Evolutionary conservation across 2,797 vertebrate species (phyloP), one percentile per base, ranked within the genome.

Genomic region (Lepus oiostolus): DNA sequence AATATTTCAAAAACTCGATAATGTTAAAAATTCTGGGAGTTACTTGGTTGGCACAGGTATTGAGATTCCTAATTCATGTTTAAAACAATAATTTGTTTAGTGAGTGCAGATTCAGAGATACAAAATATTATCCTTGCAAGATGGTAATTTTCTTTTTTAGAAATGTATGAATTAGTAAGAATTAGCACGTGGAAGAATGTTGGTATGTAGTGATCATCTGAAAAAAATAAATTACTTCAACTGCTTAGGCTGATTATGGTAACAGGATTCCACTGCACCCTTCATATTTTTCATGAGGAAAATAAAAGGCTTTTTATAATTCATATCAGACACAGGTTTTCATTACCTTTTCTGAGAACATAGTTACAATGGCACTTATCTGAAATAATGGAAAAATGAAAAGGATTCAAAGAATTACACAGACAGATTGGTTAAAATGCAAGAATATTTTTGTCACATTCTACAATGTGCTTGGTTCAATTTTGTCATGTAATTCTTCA

Each of bases 261-360:
- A 87, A 94, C n/a, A 88, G 54, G 42, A 94, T 80, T 92, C 65
- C 30, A 80, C 14, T 85, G n/a, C 72, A 17, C 11, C 76, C 91
- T 93, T 95, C 14, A n/a, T 81, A 52, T 42, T 38, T 88, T 94
- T 95, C 42, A 77, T 24, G 22, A 77, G 67, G 32, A 92, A 95
- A 90, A 92, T 82, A 90, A 79, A 4, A 93, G 62, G 26, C 62
- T 96, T 75, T 74, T 97, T 80, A 71, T 86, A 90, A 95, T 95
- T 96, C 72, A 87, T 47, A 95, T 94, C 89, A 96, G 91, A 58
- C 28, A 89, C 80, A 92, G 76, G 77, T 91, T 14, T 85, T 95
- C 91, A 95, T 95, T 97, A 95, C 91, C 21, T 95, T 96, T 94
- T 80, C 62, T 89, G 80, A 96, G 92, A 91, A 91, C 50, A 81